These are phyloP conservation scores for Chlamydotis undulata DNA, from an alignment of 2,113 vertebrate species.

Conservation along the genomic window DNA sequence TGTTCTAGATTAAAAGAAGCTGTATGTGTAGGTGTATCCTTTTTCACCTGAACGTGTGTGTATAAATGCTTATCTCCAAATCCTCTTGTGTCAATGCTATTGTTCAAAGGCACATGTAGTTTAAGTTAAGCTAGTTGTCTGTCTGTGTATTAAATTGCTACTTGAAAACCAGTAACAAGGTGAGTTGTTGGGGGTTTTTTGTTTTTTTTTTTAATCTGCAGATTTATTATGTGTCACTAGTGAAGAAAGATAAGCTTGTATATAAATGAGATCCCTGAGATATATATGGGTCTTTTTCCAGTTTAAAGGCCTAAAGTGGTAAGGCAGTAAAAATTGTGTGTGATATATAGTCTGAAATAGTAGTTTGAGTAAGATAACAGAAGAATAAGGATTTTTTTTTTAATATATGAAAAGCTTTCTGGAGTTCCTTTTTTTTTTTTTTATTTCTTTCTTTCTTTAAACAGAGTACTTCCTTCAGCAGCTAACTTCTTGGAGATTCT, in stretches of 20 bases:
- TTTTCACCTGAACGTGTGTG: neutral
- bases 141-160: neutral
- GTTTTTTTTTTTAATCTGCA: neutral
- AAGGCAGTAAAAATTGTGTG: neutral
- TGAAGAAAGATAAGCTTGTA: neutral
- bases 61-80: neutral
- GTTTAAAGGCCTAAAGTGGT: neutral
- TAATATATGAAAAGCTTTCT: neutral
- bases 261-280: neutral
- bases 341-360: neutral
- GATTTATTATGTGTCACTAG: neutral
- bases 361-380: neutral
- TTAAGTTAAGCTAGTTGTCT: neutral
- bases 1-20: neutral
- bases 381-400: neutral
- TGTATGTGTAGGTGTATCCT: neutral
- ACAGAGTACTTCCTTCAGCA: neutral
- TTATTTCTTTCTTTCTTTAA: neutral
- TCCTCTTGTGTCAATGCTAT: neutral
- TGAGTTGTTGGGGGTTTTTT: neutral
- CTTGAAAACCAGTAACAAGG: neutral
- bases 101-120: neutral
- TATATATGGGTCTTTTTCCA: neutral
- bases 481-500: neutral
- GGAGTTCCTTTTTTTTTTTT: neutral